A percentile compares a stretch with the other conserved stretches of the same genome.
phyloP scores from a whole-genome alignment of 2,888 invertebrate genomes.

The Geophilus truncorum region DNA sequence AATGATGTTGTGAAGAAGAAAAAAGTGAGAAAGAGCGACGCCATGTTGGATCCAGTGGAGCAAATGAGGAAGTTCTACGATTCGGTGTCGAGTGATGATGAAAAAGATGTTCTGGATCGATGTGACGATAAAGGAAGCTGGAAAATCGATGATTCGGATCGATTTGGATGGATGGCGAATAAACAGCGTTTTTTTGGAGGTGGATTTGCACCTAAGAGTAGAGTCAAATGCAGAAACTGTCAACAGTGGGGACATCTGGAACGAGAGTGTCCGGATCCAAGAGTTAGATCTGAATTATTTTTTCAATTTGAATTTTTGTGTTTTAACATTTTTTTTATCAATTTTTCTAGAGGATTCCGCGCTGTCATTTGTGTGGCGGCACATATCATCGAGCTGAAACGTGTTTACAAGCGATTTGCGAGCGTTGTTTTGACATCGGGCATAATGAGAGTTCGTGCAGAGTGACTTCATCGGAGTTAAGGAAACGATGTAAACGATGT shows the following conservation, averaged over 20 bases:
- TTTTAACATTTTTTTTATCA: neutral
- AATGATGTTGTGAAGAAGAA: no score
- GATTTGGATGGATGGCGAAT: neutral
- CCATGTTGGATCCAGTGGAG: neutral
- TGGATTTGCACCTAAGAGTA: neutral
- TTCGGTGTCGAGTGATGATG: neutral
- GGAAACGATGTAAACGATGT: neutral
- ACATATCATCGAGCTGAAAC: neutral
- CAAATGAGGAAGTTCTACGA: constrained; percentile 1
- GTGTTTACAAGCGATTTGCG: neutral
- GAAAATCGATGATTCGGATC: neutral
- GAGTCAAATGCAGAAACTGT: neutral
- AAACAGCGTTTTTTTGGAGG: neutral
- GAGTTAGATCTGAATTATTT: no score
- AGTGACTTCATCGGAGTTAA: neutral
- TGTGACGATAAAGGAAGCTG: neutral
- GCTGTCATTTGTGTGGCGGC: neutral
- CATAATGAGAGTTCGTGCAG: neutral
- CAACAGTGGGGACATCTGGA: neutral
- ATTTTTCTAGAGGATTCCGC: neutral
- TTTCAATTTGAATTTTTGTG: no score
- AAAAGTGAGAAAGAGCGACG: no score
- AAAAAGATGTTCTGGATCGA: neutral
- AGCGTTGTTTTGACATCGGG: neutral
- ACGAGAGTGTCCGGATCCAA: neutral